Percentiles rank a stretch among this genome's conserved stretches.
Evolutionary conservation across 2,888 invertebrate species (phyloP).

Genomic region (Tipula helvola): DNA sequence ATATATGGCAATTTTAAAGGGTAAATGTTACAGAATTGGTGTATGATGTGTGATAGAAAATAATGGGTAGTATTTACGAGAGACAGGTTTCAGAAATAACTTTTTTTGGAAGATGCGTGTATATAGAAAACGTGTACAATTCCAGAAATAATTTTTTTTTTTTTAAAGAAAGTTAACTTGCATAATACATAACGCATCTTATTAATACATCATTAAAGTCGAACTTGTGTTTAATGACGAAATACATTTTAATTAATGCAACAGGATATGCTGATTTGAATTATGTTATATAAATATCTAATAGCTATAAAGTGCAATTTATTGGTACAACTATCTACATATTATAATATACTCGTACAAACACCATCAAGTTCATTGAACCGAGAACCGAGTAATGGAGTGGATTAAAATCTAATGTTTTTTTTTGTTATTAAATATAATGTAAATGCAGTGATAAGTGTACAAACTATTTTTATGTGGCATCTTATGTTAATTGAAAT

Average conservation of each 20-base stretch:
- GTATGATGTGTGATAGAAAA: not conserved
- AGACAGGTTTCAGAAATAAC: not conserved
- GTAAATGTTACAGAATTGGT: not conserved
- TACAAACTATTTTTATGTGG: not conserved
- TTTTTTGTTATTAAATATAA: not conserved
- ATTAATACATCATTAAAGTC: not conserved
- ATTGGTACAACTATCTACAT: not conserved
- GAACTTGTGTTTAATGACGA: not conserved
- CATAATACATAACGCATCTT: not conserved
- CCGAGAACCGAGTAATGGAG: not conserved
- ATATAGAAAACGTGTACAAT: not conserved
- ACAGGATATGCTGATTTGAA: not conserved
- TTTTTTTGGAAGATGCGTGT: not conserved
- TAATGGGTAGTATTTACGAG: not conserved
- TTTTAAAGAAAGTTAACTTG: not conserved
- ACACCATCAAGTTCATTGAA: not conserved
- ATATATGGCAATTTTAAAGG: not conserved
- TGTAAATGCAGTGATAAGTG: not conserved
- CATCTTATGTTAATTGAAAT: not conserved
- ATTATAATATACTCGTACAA: not conserved
- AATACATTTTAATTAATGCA: not conserved
- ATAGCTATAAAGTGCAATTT: not conserved
- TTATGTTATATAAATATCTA: not conserved
- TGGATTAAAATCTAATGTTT: not conserved
- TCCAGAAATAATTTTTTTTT: not conserved